Base-by-base conservation (phyloP, 2,113 vertebrate genomes). In the Austrofundulus limnaeus region DNA sequence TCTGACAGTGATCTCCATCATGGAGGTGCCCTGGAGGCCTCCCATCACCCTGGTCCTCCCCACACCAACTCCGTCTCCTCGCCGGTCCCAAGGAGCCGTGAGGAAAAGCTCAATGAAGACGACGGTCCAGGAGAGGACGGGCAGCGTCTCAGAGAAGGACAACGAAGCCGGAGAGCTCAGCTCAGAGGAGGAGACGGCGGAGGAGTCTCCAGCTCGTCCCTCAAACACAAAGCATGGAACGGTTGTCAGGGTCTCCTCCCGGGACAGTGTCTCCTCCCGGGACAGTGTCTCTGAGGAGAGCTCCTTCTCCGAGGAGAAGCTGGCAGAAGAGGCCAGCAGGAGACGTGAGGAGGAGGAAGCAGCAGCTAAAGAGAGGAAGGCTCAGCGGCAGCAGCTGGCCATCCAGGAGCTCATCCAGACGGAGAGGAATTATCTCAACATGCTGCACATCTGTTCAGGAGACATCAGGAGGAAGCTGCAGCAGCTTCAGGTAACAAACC, bases 391-490 rank as follows among this genome's bases (percentile, higher is more conserved):
- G 89, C 72, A 45, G 57, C 82, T 95, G 85, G 91, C 94, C 0
- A 56, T 94, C 13, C 89, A 92, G 53, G 97, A 99, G 76, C 87
- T 99, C 51, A 75, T 98, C 14, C 76, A 90, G 70, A 95, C 95
- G 0, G 97, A 99, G 88, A 88, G 80, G 81, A 94, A 90, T 81
- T 99, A 94, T 14, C 86, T 97, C 0, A 88, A 90, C 49, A 75
- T 88, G 74, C 81, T 99, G 16, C 91, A 90, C 15, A 70, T 96
- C 16, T 94, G 94, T 2, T 85, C 91, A 0, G 90, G 42, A 0
- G 92, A 92, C 78, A 94, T 98, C 81, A 91, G 91, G 49, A 72
- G 65, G 38, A 93, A 91, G 74, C 92, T 99, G 41, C 86, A 87
- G 76, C 74, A 91, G 63, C 84, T 92, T 25, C 85, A 93, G 91